Base-by-base conservation (phyloP, 92 coral and sea anemone species). In the Chrysogorgia sp. region DNA sequence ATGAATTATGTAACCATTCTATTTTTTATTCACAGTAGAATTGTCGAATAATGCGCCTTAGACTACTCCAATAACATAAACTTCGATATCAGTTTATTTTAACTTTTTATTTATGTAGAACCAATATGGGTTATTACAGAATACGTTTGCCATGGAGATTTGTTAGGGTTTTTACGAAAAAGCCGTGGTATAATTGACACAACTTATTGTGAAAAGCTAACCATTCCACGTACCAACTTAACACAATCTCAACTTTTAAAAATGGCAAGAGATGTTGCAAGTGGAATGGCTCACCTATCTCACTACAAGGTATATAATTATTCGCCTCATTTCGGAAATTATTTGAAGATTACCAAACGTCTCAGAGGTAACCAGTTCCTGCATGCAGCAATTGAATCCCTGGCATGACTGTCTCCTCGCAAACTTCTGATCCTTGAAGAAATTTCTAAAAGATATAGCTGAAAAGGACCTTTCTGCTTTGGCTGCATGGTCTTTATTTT, bases 221-320 rank as follows among this genome's bases (percentile, higher is more conserved):
- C 70, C 23, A 56, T 77, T 23, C 82, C 78, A 12, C 30, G 56
- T 12, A 40, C 63, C 17, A 75, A 40, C 56, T 80, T 88, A 10
- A 84, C 84, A 1, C 81, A 67, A 10, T 24, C 75, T 0, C 81
- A 85, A 61, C 67, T 88, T 71, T 65, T 88, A 62, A 47, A 50
- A 20, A 84, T 88, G 74, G 92, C 92, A 0, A 75, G 83, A 80
- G 83, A 88, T 60, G 81, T 88, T 14, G 92, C 92, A 1, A 81
- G 85, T 58, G 92, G 92, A 81, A 88, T 88, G 92, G 76, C 77
- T n/a, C 79, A 84, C 31, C 63, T 88, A 33, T 72, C 81, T 29
- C 74, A 85, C 60, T 79, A 70, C 40, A 82, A 88, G 86, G 92
- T 61, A 24, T n/a, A 8, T 50, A 40, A 34, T 32, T 8, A 59